Base-by-base conservation (phyloP, 1,140 invertebrate species). In the Cheumatopsyche charites region DNA sequence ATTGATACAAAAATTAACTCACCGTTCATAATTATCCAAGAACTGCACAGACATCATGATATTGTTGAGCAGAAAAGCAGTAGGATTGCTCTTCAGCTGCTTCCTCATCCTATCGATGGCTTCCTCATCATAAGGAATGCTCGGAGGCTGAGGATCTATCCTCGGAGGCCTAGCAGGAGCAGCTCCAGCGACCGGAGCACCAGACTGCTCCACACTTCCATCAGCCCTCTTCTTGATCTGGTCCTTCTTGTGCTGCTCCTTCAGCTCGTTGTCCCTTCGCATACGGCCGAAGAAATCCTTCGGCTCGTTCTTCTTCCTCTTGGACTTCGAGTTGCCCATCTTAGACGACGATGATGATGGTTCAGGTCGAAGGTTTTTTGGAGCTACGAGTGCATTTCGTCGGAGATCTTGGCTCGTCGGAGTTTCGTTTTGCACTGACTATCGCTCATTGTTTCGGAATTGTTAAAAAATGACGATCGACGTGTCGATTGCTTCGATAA, bases 1-100 rank as follows among this genome's bases (percentile, higher is more conserved):
- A n/a, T n/a, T n/a, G n/a, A 49, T 15, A 49, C 4, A 49, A 49
- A 49, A 3, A 15, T 15, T 61, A 13, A 21, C 86, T 86, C 82
- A 92, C 91, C 87, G 85, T 75, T 92, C 89, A 77, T 88, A 93
- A 80, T 94, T 90, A 52, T 88, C 84, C 70, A 92, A 93, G 81
- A 94, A 93, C 78, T 93, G 90, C 2, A 91, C 82, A 26, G 88
- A 88, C 78, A 93, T 83, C 70, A 93, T 83, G 26, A 94, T 86
- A 78, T 93, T 91, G 77, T 94, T 93, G 0, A 94, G 79, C 1
- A 94, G 81, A 78, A 94, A 94, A 0, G 85, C 82, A 75, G 91
- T 86, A 1, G 88, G 83, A 70, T 90, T 85, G 0, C 83, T 83
- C 17, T 86, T 81, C 6, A 93, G 82, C 29, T 90, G 87, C 9